phyloP scores from a whole-genome alignment of 2,113 vertebrate genomes.

The Gadus chalcogrammus region DNA sequence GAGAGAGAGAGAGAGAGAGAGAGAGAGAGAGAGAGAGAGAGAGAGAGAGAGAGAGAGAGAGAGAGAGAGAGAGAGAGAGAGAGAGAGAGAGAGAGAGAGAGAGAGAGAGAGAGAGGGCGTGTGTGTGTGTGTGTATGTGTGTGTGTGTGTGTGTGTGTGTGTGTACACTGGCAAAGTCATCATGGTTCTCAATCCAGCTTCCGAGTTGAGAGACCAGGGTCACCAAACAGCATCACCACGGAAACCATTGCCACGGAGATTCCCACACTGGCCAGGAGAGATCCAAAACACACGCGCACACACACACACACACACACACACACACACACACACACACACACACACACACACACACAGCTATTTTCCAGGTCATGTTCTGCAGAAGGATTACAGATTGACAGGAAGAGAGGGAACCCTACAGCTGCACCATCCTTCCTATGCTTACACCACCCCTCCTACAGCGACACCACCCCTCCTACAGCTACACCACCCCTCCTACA shows the following conservation, averaged over 20 bases:
- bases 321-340: neutral
- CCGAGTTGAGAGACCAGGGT: neutral
- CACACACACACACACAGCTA: neutral
- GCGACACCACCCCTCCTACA: no score
- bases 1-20: neutral
- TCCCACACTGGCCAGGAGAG: neutral
- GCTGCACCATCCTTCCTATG: no score
- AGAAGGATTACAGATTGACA: no score
- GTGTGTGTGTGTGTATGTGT: neutral
- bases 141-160: conserved; percentile 2
- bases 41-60: no score
- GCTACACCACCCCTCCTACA: no score
- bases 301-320: neutral
- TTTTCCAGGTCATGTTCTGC: no score
- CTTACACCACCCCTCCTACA: no score
- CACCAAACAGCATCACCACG: neutral
- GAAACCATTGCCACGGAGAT: conserved; percentile 1
- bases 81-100: neutral
- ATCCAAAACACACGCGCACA: neutral
- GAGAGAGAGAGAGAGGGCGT: neutral
- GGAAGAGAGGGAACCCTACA: no score
- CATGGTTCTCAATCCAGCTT: neutral
- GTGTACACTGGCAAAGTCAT: neutral
- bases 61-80: neutral
- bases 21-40: neutral